Evolutionary conservation across 2,113 vertebrate species (phyloP).

Genomic region (Typhlomys cinereus): DNA sequence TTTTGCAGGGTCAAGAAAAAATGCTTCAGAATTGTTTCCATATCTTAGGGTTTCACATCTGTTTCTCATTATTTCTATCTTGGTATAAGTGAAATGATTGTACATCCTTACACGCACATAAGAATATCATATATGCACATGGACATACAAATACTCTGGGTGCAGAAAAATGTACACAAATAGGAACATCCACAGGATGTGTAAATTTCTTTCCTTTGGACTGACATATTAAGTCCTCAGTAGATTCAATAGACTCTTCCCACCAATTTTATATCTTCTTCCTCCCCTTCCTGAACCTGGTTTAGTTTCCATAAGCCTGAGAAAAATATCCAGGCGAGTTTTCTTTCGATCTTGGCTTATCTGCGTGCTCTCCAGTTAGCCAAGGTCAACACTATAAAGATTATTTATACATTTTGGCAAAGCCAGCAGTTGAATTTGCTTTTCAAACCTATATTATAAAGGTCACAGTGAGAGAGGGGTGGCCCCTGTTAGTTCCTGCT

Average conservation of each 20-base stretch:
- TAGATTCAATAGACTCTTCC: not conserved
- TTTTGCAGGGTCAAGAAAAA: constrained; percentile 59
- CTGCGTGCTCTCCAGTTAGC: constrained; percentile 16
- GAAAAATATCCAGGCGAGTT: constrained; percentile 22
- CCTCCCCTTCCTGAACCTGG: not conserved
- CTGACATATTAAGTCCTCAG: not conserved
- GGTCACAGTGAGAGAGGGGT: not conserved
- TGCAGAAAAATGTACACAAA: not conserved
- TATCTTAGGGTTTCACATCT: not conserved
- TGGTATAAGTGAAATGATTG: not conserved
- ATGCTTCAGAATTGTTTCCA: constrained; percentile 29
- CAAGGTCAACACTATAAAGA: constrained; percentile 54
- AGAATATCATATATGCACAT: too few species aligned
- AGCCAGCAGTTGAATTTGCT: not conserved
- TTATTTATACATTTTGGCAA: constrained; percentile 57
- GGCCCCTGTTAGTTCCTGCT: constrained; percentile 9
- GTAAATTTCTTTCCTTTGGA: not conserved
- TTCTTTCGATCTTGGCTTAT: constrained; percentile 34
- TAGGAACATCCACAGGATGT: not conserved
- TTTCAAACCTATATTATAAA: constrained; percentile 50
- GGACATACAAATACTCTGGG: not conserved
- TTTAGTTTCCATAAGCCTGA: constrained; percentile 33
- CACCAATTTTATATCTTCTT: not conserved
- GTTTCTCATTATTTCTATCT: not conserved
- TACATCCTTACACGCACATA: not conserved